phyloP scores from a whole-genome alignment of 2,888 invertebrate species.

The Polymixis lichenea region DNA sequence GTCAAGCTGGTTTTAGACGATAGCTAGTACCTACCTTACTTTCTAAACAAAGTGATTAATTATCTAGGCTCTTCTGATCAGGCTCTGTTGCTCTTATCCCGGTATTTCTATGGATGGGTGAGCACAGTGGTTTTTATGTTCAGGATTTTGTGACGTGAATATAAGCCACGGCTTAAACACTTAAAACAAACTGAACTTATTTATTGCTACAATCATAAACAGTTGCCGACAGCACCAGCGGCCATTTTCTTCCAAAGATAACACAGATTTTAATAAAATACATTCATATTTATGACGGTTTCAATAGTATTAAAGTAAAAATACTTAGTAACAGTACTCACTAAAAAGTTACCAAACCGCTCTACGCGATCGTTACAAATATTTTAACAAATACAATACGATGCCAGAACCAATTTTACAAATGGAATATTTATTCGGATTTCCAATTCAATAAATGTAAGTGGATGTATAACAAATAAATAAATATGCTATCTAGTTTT shows the following conservation, averaged over 20 bases:
- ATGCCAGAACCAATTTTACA: constrained; percentile 37
- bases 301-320: constrained; percentile 6
- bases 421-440: constrained; percentile 39
- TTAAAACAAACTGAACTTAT: too few relatives aligned
- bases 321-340: constrained; percentile 3
- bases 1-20: background rate
- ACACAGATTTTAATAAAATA: background rate
- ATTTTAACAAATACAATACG: constrained; percentile 28
- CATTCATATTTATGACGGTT: background rate
- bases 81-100: too few relatives aligned
- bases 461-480: constrained; percentile 16
- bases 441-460: constrained; percentile 23
- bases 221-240: background rate
- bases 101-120: too few relatives aligned
- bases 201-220: background rate
- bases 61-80: background rate
- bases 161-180: background rate
- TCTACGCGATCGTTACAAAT: constrained; percentile 9
- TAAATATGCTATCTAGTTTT: background rate
- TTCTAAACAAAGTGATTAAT: too few relatives aligned
- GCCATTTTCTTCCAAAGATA: background rate
- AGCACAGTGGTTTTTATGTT: background rate
- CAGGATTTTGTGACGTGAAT: too few relatives aligned
- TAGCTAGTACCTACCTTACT: too few relatives aligned
- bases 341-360: background rate